Conservation (phyloP, 2,113 vertebrate species). For the Marmota flaviventris region DNA sequence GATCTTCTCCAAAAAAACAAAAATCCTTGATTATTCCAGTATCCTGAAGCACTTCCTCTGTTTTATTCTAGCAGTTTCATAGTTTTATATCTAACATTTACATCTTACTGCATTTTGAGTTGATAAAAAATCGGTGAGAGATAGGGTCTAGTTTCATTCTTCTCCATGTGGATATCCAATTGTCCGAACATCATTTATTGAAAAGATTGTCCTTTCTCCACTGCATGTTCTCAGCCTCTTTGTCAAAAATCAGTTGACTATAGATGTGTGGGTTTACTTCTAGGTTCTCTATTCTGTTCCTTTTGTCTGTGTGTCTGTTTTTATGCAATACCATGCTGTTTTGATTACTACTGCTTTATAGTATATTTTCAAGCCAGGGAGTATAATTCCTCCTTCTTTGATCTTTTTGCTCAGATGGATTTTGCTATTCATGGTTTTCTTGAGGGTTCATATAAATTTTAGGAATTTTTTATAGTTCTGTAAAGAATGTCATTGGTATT, state of each 20-base stretch:
- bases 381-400: not conserved
- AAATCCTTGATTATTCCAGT: not conserved
- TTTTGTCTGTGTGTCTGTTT: not conserved
- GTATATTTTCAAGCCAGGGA: not conserved
- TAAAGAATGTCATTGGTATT: not conserved
- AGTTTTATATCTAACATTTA: not conserved
- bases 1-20: not conserved
- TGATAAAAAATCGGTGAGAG: not conserved
- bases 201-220: not conserved
- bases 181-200: not conserved
- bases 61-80: not conserved
- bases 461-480: not conserved
- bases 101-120: not conserved
- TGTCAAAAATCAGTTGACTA: not conserved
- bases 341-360: not conserved
- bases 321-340: not conserved
- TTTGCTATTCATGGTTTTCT: not conserved
- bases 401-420: not conserved
- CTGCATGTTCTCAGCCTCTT: not conserved
- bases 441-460: not conserved
- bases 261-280: not conserved
- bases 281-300: not conserved
- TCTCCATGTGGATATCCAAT: not conserved
- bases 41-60: not conserved
- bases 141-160: not conserved